phyloP scores from a whole-genome alignment of 2,113 vertebrate species.

The Phasianus colchicus region DNA sequence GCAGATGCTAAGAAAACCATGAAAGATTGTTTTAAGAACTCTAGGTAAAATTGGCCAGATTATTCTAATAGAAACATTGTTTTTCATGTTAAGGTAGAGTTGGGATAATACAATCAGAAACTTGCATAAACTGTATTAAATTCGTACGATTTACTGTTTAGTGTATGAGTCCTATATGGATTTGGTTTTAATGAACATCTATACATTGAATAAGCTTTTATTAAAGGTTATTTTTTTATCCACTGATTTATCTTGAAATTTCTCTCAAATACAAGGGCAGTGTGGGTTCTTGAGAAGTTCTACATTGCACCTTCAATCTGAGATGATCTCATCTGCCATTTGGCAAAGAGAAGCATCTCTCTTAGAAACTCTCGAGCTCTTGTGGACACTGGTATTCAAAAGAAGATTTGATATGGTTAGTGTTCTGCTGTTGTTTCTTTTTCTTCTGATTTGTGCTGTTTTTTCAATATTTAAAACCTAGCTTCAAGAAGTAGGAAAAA shows the following conservation, averaged over 20 bases:
- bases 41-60: background rate
- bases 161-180: fast-evolving
- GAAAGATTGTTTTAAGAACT: background rate
- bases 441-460: background rate
- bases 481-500: background rate
- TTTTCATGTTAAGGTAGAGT: background rate
- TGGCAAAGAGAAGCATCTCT: background rate
- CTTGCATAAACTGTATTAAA: background rate
- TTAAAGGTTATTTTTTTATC: background rate
- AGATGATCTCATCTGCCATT: background rate
- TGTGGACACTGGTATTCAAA: background rate
- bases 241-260: background rate
- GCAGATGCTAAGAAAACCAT: background rate
- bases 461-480: background rate
- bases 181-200: background rate
- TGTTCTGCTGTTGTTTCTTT: background rate
- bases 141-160: background rate
- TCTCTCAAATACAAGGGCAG: background rate
- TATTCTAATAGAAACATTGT: background rate
- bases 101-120: background rate
- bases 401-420: background rate
- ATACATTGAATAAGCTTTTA: background rate
- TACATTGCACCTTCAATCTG: background rate
- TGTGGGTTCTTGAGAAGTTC: background rate
- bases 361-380: background rate